Evolutionary conservation across 2,113 vertebrate species (phyloP), one percentile per base, ranked within the genome.

Genomic region (Tamias sibiricus): DNA sequence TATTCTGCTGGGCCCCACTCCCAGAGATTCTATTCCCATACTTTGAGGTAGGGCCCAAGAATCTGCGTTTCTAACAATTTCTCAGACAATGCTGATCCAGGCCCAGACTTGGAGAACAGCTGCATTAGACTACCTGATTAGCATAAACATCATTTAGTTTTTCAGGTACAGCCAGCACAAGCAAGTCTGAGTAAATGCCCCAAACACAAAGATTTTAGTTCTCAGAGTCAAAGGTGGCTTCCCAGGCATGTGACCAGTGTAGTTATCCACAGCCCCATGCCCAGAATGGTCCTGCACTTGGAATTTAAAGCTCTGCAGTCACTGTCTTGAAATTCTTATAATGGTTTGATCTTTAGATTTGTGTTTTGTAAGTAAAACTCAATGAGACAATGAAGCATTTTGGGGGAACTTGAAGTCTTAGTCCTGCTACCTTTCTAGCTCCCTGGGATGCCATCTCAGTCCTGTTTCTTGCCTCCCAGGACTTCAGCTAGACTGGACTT

Each of bases 141-240:
- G 8, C 83, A 91, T 71, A 57, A 52, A 52, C 16, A 54, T 75
- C 76, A 47, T 59, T 62, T 69, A 42, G 83, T 47, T 64, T 90
- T 92, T 90, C 32, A 94, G 2, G 77, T 2, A 90, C 69, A 94
- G 10, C 32, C 54, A 92, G 13, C 6, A 74, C 17, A 72, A 47
- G 13, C 44, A 95, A 89, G 24, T 94, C 11, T 22, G 40, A 95
- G 54, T 92, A 74, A 72, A 86, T 85, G 77, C 32, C 79, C 24
- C 10, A 54, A 87, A 68, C n/a, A 64, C 30, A 94, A 87, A 85
- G 54, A 79, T 68, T 74, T 11, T 16, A 83, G 47, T 52, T 52
- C 82, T 28, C 69, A 87, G 44, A 86, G 62, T 52, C 12, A 17
- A 59, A 22, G 30, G 54, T n/a, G 3, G 6, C 44, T 87, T 89